Evolutionary conservation across 1,140 invertebrate species (phyloP).

Genomic region (Brachionus rubens): DNA sequence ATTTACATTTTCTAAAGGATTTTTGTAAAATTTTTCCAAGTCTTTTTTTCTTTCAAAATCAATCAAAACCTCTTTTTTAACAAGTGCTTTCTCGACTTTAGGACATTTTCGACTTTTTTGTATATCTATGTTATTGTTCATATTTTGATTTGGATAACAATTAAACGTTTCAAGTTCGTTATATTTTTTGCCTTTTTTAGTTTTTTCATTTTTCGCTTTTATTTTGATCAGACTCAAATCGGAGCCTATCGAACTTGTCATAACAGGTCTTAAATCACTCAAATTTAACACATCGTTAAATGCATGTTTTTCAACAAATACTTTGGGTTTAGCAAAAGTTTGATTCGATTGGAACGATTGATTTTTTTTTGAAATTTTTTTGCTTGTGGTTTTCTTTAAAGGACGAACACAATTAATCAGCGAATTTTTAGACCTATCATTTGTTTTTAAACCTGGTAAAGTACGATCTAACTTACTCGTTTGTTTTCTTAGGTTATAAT

Average conservation of each 20-base stretch:
- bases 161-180: neutral
- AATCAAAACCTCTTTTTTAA: too few relatives aligned
- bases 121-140: neutral
- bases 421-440: neutral
- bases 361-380: neutral
- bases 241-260: slow-evolving; percentile 4
- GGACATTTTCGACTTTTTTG: neutral
- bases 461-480: neutral
- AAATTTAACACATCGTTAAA: neutral
- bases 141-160: neutral
- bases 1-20: neutral
- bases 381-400: neutral
- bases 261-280: neutral
- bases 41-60: neutral
- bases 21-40: slow-evolving; percentile 31
- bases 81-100: neutral
- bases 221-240: neutral
- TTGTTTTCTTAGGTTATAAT: slow-evolving; percentile 1
- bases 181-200: neutral
- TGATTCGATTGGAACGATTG: neutral
- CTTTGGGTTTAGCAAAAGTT: neutral
- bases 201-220: neutral
- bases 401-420: neutral
- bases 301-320: neutral
- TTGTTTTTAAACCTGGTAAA: neutral